Conservation (phyloP, 2,888 invertebrate genomes). For the Temnothorax ravouxi region DNA sequence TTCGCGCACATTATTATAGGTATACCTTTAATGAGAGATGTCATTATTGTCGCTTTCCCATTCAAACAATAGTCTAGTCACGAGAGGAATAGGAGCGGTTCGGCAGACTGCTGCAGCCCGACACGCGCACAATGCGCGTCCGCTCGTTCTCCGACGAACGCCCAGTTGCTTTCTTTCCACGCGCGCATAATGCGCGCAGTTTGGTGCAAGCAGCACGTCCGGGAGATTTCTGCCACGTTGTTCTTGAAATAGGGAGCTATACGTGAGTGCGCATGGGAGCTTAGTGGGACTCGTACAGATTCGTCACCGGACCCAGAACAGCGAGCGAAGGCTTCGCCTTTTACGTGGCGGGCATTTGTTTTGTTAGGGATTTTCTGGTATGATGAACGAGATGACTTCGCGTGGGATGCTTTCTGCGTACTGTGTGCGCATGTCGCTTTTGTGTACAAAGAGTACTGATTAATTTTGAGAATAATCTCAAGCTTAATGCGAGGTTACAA, state of each 20-base stretch:
- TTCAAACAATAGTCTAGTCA: conserved; percentile 26
- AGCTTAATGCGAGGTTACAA: too few relatives aligned
- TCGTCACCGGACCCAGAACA: conserved; percentile 47
- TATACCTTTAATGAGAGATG: not conserved
- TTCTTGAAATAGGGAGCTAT: conserved; percentile 58
- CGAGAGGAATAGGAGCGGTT: conserved; percentile 37
- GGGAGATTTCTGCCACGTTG: conserved; percentile 56
- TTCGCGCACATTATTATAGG: conserved; percentile 28
- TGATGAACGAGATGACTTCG: not conserved
- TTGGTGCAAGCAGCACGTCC: conserved; percentile 48
- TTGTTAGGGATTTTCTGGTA: conserved; percentile 43
- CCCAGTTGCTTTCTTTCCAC: conserved; percentile 48
- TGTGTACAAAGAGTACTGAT: not conserved
- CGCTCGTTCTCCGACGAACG: conserved; percentile 39
- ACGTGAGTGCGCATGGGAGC: conserved; percentile 29
- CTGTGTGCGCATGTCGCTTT: conserved; percentile 21
- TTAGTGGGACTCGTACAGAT: conserved; percentile 45
- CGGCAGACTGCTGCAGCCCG: conserved; percentile 14
- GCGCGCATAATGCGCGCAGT: conserved; percentile 29
- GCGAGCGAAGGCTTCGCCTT: conserved; percentile 36
- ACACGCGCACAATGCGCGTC: conserved; percentile 42
- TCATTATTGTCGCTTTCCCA: not conserved
- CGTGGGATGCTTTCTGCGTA: conserved; percentile 17
- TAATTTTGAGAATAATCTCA: not conserved
- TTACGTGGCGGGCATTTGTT: conserved; percentile 43